phyloP scores from a whole-genome alignment of 1,140 invertebrate species.

The Brachionus paranguensis region DNA sequence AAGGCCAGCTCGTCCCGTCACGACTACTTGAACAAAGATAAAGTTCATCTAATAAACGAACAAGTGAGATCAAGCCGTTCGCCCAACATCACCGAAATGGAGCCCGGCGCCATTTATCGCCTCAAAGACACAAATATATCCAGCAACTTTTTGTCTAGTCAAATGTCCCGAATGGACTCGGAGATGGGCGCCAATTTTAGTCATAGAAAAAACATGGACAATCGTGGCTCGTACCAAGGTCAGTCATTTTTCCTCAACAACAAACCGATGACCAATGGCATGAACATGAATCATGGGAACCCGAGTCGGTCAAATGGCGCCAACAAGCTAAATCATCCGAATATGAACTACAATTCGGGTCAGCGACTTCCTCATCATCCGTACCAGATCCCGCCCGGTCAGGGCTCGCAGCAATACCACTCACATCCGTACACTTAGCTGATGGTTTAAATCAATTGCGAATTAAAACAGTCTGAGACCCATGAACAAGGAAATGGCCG shows the following conservation, averaged over 20 bases:
- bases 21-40: conserved; percentile 13
- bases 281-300: neutral
- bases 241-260: conserved; percentile 3
- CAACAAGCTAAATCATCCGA: neutral
- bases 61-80: neutral
- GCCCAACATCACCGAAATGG: neutral
- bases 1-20: neutral
- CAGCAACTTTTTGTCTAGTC: neutral
- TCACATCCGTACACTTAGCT: neutral
- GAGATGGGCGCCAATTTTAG: neutral
- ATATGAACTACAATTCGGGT: neutral
- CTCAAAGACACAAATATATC: neutral
- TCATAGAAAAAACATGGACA: neutral
- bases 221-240: neutral
- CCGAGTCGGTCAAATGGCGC: neutral
- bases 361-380: neutral
- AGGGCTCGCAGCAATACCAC: neutral
- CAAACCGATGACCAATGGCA: neutral
- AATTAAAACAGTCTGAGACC: conserved; percentile 1
- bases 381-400: neutral
- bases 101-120: neutral
- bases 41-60: neutral
- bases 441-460: neutral
- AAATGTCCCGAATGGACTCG: neutral
- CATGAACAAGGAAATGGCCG: neutral